Evolutionary conservation across 2,797 vertebrate species (phyloP).

Genomic region (Halcyon leucocephala): DNA sequence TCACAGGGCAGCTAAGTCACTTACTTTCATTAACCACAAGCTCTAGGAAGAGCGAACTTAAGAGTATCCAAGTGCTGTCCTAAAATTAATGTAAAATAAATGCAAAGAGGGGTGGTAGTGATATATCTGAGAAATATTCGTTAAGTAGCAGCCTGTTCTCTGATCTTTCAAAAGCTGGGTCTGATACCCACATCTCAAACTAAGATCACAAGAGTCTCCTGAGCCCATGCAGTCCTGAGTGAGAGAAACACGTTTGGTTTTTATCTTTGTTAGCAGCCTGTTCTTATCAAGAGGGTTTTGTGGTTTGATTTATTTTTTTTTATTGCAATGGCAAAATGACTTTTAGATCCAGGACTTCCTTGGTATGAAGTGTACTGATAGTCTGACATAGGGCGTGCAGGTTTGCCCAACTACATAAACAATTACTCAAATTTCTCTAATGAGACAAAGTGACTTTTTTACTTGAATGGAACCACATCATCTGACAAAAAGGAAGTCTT

Average conservation of each 20-base stretch:
- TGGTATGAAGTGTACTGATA: background rate
- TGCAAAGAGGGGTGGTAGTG: background rate
- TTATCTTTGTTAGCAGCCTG: background rate
- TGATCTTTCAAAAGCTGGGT: background rate
- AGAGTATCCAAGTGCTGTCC: background rate
- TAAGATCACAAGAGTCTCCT: background rate
- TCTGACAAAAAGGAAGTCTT: background rate
- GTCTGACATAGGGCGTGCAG: background rate
- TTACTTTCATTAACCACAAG: background rate
- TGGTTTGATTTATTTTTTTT: background rate
- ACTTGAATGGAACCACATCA: background rate
- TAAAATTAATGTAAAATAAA: background rate
- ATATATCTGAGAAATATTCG: background rate
- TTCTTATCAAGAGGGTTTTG: background rate
- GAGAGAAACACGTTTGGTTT: background rate
- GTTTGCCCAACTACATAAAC: background rate
- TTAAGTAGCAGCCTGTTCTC: background rate
- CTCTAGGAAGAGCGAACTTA: background rate
- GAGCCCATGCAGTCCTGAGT: accelerated
- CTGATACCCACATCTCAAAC: background rate
- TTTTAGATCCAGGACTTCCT: background rate
- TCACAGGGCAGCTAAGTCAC: background rate
- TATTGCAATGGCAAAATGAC: background rate
- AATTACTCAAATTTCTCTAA: background rate
- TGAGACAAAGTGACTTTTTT: background rate